These are phyloP conservation scores for Phalacrocorax brasilianus DNA, from an alignment of 2,113 vertebrate species.

Conservation along the genomic window DNA sequence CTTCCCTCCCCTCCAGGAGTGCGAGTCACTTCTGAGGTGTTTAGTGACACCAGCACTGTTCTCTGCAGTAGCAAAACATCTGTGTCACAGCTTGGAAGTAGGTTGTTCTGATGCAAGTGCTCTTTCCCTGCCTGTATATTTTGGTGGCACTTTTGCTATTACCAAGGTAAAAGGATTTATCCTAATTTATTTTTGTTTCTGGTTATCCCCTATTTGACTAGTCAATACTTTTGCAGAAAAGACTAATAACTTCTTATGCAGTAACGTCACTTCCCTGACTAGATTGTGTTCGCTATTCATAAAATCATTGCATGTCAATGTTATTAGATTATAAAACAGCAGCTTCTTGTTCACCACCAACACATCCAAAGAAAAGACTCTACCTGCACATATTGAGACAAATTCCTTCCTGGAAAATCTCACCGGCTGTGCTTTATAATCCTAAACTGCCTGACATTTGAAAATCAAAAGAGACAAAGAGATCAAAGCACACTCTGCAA, in stretches of 20 bases:
- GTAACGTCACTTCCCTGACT: neutral
- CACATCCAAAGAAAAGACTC: neutral
- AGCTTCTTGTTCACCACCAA: neutral
- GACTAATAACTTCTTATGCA: neutral
- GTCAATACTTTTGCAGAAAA: neutral
- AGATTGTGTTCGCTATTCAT: neutral
- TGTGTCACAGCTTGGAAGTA: neutral
- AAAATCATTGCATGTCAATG: neutral
- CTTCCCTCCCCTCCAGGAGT: neutral
- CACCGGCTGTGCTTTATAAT: neutral
- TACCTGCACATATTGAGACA: neutral
- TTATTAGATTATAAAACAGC: neutral
- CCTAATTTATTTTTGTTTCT: neutral
- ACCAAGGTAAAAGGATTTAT: neutral
- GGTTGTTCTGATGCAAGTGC: neutral
- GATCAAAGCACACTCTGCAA: neutral
- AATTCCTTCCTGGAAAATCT: constrained; percentile 7
- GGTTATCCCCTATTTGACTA: neutral
- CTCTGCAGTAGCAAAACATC: neutral
- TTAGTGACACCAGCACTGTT: neutral
- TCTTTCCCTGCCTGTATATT: neutral
- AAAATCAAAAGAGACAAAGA: neutral
- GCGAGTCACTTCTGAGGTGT: neutral
- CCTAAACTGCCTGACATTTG: neutral
- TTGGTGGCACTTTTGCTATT: neutral